Base-by-base conservation (phyloP, 2,797 vertebrate species). In the Pseudochirops corinnae region DNA sequence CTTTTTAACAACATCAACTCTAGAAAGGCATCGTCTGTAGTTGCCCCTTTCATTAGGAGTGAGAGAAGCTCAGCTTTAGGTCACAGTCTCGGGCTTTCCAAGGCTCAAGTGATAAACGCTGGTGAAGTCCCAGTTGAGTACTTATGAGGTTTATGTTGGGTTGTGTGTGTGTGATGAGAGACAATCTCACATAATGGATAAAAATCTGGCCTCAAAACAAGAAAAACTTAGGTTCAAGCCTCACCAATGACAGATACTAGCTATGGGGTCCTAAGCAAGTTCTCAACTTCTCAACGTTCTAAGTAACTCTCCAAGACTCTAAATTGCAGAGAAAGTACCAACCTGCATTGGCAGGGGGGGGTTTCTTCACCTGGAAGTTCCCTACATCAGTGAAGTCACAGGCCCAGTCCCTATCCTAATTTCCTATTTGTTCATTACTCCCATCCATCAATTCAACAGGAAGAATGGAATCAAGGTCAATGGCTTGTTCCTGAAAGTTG, bases 401-500 rank as follows among this genome's bases (percentile, higher is more conserved):
- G 29, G 29, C 11, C 11, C 58, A 62, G 58, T 62, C 12, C 60
- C 60, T 33, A 62, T 33, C 13, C 29, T 62, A 33, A 33, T 62
- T 62, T 62, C 60, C 12, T 62, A 62, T 62, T 62, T 62, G 28
- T 62, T 62, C 10, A 31, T 31, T 31, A 31, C 11, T 31, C 58
- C 57, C 6, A 62, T 62, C 60, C 13, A 62, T 62, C 60, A 33
- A 24, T 57, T 93, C 74, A 58, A n/a, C 1, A 90, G 21, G 57
- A 55, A 55, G 29, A 67, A 82, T n/a, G 82, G 14, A n/a, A 10
- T 18, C 5, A n/a, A 95, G 46, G 58, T 93, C 24, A 50, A 29
- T 50, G 24, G 1, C 90, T 96, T 90, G 3, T 56, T 90, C 93
- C 55, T 91, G 29, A 93, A 55, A 92, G 52, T 55, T 74, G 56